Evolutionary conservation across 1,140 invertebrate species (phyloP).

Genomic region (Atopsyche davidsoni): DNA sequence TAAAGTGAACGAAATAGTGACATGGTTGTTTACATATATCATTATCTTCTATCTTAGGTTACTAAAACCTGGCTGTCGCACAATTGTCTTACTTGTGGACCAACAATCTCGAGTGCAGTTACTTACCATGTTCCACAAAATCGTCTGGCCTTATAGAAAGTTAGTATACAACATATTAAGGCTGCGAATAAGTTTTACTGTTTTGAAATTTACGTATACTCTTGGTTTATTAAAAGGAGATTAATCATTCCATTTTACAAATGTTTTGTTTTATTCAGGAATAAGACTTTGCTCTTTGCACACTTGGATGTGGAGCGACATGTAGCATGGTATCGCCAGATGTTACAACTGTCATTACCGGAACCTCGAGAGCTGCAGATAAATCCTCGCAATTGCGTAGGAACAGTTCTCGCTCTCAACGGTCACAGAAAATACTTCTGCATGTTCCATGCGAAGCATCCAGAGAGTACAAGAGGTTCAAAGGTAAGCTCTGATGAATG

Average conservation of each 20-base stretch:
- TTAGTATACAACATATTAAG: conserved; percentile 49
- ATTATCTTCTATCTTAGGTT: conserved; percentile 43
- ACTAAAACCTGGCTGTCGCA: conserved; percentile 91
- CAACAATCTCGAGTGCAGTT: conserved; percentile 79
- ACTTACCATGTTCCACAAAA: conserved; percentile 84
- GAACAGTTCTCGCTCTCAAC: conserved; percentile 93
- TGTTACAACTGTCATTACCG: conserved; percentile 78
- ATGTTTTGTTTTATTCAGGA: conserved; percentile 52
- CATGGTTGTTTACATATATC: too few species aligned
- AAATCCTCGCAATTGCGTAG: conserved; percentile 94
- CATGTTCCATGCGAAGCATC: conserved; percentile 95
- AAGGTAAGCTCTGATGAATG: conserved; percentile 42
- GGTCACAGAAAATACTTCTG: conserved; percentile 96
- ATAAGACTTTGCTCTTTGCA: conserved; percentile 90
- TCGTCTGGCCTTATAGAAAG: conserved; percentile 93
- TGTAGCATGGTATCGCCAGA: conserved; percentile 84
- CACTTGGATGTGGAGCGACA: conserved; percentile 89
- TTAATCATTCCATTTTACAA: too few species aligned
- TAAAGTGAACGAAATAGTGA: too few species aligned
- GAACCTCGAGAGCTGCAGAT: conserved; percentile 80
- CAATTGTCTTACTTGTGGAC: conserved; percentile 86
- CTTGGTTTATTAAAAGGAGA: too few species aligned
- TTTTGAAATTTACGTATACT: too few species aligned
- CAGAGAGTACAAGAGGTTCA: conserved; percentile 48
- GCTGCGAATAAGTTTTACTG: too few species aligned